Evolutionary conservation across 1,140 invertebrate genomes (phyloP).

Genomic region (Diprion similis): DNA sequence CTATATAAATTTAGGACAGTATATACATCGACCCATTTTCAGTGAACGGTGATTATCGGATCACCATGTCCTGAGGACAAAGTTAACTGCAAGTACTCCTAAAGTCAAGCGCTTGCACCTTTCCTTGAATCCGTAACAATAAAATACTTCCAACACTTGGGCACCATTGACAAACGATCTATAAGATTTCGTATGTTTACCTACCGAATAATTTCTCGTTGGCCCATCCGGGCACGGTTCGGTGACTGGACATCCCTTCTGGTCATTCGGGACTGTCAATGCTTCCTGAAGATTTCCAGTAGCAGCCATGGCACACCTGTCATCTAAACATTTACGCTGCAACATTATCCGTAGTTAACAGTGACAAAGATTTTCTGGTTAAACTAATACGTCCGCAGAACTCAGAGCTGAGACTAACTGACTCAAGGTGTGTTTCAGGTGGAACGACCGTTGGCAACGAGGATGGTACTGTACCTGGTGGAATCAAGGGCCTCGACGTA

Average conservation of each 20-base stretch:
- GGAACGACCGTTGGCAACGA: constrained; percentile 22
- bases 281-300: constrained; percentile 17
- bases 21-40: too few species aligned
- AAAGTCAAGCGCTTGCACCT: too few species aligned
- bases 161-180: too few species aligned
- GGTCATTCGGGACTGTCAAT: neutral
- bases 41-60: too few species aligned
- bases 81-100: too few species aligned
- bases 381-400: too few species aligned
- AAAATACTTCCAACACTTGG: too few species aligned
- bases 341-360: constrained; percentile 27
- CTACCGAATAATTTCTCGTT: neutral
- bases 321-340: constrained; percentile 31
- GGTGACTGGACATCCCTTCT: neutral
- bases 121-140: too few species aligned
- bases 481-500: constrained; percentile 26
- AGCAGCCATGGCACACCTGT: constrained; percentile 28
- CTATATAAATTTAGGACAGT: too few species aligned
- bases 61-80: too few species aligned
- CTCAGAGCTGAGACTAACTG: neutral
- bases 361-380: neutral
- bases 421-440: neutral
- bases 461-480: constrained; percentile 30
- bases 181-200: neutral
- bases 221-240: neutral